Evolutionary conservation across 92 coral and sea anemone species (phyloP).

Genomic region (Palythoa grandis): DNA sequence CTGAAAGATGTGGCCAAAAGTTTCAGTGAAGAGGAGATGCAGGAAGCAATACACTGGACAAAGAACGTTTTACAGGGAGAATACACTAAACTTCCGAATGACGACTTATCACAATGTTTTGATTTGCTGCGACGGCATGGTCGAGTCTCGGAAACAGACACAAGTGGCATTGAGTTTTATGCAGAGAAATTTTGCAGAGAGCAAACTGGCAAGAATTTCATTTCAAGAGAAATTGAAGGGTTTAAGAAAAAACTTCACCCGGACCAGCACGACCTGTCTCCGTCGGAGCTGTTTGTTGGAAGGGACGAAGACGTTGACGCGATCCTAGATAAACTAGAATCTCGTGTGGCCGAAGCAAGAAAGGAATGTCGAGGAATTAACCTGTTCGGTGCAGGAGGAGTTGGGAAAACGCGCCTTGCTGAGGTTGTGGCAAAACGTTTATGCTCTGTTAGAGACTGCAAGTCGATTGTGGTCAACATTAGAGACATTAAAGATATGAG

Average conservation of each 20-base stretch:
- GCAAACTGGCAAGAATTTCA: background rate
- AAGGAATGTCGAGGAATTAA: slow-evolving; percentile 28
- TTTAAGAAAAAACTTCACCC: background rate
- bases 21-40: background rate
- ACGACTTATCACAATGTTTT: background rate
- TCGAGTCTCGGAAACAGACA: slow-evolving; percentile 1
- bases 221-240: background rate
- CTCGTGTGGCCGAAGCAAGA: background rate
- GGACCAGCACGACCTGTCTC: background rate
- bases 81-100: slow-evolving; percentile 24
- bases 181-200: slow-evolving; percentile 22
- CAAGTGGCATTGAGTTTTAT: slow-evolving; percentile 16
- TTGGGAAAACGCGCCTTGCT: slow-evolving; percentile 73
- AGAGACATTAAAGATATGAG: slow-evolving; percentile 28
- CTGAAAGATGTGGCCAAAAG: background rate
- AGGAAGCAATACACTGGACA: slow-evolving; percentile 29
- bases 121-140: slow-evolving; percentile 33
- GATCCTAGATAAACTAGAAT: background rate
- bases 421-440: slow-evolving; percentile 21
- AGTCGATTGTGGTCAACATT: slow-evolving; percentile 43
- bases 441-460: slow-evolving; percentile 10
- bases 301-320: slow-evolving; percentile 4
- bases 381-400: slow-evolving; percentile 63
- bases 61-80: slow-evolving; percentile 33
- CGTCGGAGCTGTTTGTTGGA: background rate